Conservation (phyloP, 2,113 vertebrate genomes). For the Emydura subglobosa region DNA sequence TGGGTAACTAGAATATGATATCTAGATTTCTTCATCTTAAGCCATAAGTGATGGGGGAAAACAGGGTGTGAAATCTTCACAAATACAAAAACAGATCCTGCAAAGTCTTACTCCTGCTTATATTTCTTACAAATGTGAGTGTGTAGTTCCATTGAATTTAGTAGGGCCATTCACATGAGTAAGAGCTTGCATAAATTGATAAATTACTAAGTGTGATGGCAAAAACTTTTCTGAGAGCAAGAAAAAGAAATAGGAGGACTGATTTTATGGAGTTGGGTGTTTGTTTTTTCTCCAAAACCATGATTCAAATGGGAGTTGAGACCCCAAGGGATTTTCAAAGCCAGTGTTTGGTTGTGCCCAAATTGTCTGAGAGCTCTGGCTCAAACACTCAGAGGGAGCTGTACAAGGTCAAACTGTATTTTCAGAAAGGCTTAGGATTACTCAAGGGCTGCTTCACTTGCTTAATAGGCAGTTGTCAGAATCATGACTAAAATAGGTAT, state of each 20-base stretch:
- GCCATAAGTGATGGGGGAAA: not conserved
- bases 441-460: no score
- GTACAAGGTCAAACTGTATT: no score
- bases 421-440: no score
- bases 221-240: not conserved
- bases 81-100: not conserved
- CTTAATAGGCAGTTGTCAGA: no score
- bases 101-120: not conserved
- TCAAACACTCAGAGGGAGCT: no score
- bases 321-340: no score
- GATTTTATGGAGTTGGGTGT: not conserved
- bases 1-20: not conserved
- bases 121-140: not conserved
- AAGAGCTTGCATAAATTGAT: not conserved
- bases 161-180: not conserved
- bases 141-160: not conserved
- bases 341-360: no score
- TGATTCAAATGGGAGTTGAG: no score
- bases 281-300: no score
- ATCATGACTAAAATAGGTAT: no score
- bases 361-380: no score
- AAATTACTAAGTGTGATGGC: not conserved
- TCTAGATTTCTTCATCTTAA: not conserved
- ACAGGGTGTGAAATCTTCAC: not conserved
- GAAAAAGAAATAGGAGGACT: rapidly evolving